phyloP scores from a whole-genome alignment of 1,140 invertebrate species.

The Theocolax elegans region DNA sequence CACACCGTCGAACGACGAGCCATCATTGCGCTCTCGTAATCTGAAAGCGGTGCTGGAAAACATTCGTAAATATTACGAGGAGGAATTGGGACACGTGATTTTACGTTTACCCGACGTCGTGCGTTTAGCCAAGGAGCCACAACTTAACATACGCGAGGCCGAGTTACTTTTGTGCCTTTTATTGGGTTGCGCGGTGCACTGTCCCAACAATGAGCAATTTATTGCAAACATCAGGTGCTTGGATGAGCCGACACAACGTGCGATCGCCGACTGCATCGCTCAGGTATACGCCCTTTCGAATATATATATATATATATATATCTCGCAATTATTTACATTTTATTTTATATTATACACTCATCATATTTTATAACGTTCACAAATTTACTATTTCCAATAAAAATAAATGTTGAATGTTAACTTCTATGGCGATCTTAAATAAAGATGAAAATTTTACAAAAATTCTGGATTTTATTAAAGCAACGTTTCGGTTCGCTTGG shows the following conservation, averaged over 20 bases:
- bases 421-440: too few relatives aligned
- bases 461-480: too few relatives aligned
- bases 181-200: conserved; percentile 43
- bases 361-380: too few relatives aligned
- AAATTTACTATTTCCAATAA: too few relatives aligned
- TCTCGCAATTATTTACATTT: too few relatives aligned
- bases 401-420: too few relatives aligned
- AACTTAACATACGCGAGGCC: conserved; percentile 32
- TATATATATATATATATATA: too few relatives aligned
- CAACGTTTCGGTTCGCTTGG: too few relatives aligned
- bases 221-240: conserved; percentile 30
- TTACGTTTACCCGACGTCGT: conserved; percentile 23
- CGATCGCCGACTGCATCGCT: conserved; percentile 37
- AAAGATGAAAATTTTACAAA: too few relatives aligned
- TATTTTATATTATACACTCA: too few relatives aligned
- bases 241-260: background rate
- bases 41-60: conserved; percentile 37
- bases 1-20: background rate
- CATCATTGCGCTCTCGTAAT: conserved; percentile 4
- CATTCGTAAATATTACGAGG: conserved; percentile 42
- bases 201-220: conserved; percentile 37
- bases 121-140: conserved; percentile 28
- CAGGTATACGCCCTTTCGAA: too few relatives aligned
- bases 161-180: conserved; percentile 41
- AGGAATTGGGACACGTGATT: conserved; percentile 27